Evolutionary conservation across 2,888 invertebrate genomes (phyloP), one percentile per base, ranked within the genome.

Genomic region (Drosophila lacicola): DNA sequence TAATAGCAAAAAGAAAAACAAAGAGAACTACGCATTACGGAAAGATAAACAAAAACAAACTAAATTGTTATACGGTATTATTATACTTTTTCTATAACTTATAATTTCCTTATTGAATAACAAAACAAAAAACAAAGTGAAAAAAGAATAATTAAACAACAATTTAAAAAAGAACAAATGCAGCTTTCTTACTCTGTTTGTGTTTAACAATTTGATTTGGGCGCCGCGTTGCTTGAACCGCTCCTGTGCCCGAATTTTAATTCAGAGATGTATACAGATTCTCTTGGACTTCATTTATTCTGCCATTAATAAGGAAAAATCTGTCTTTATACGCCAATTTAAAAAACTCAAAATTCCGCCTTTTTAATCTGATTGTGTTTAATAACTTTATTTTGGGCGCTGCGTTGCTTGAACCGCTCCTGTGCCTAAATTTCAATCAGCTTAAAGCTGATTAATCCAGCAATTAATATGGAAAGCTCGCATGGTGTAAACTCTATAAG

Each of bases 81-180:
- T 91, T 91, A 91, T 91, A 91, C 91, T 91, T 91, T 90, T 91
- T 91, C 91, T 91, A 91, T 91, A 90, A 90, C 86, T 91, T 91
- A 91, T 91, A 87, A 91, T 91, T 91, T 90, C 89, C 87, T 88
- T 89, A 91, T 88, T 90, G 89, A 90, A 85, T 86, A 89, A 82
- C 65, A 81, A 81, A 70, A 64, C 67, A 53, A 70, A 75, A 78
- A 72, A 88, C 25, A 62, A 47, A 70, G 47, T 50, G 57, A 70
- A 73, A 80, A 80, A 71, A 80, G 75, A 74, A 76, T 87, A 76
- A 88, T 88, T 88, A 88, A 85, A 88, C 84, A 88, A 78, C 77
- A 87, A 87, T 88, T 86, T 80, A 75, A 78, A 77, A 70, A 51
- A 58, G 19, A 46, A 45, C 8, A 29, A 29, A 13, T 10, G 1